Percentiles rank a stretch among this genome's conserved stretches.
These are phyloP conservation scores for Fistularia commersonii DNA, from an alignment of 2,797 vertebrate genomes.

Conservation along the genomic window DNA sequence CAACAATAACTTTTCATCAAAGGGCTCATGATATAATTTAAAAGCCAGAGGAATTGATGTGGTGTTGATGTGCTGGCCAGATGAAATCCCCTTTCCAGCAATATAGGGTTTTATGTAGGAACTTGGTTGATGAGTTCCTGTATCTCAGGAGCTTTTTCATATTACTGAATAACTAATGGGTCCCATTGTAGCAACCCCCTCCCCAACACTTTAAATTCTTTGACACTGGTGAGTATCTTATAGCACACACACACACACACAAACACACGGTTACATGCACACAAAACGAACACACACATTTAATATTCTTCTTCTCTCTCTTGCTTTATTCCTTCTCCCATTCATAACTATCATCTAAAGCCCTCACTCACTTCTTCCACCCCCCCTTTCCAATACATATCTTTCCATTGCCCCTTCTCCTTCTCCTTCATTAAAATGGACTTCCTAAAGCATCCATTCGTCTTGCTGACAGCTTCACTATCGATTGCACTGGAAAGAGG, in stretches of 20 bases:
- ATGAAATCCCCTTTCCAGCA: slow-evolving; percentile 64
- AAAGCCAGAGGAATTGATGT: slow-evolving; percentile 56
- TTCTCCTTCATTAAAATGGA: slow-evolving; percentile 78
- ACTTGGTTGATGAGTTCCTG: slow-evolving; percentile 54
- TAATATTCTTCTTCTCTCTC: slow-evolving; percentile 8
- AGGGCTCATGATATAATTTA: slow-evolving; percentile 63
- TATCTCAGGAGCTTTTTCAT: slow-evolving; percentile 64
- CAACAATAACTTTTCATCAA: slow-evolving; percentile 57
- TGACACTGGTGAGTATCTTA: slow-evolving; percentile 43
- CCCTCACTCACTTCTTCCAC: slow-evolving; percentile 27
- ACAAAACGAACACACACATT: slow-evolving; percentile 49
- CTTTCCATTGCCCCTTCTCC: slow-evolving; percentile 53
- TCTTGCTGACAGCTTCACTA: slow-evolving; percentile 77
- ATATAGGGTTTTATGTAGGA: slow-evolving; percentile 62
- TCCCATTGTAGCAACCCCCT: slow-evolving; percentile 48
- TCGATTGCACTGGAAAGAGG: slow-evolving; percentile 67
- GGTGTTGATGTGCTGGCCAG: slow-evolving; percentile 50
- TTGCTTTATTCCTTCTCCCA: slow-evolving; percentile 18
- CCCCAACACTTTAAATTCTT: slow-evolving; percentile 8
- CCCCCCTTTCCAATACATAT: slow-evolving; percentile 44
- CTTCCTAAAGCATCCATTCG: slow-evolving; percentile 79
- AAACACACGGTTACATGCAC: slow-evolving; percentile 39
- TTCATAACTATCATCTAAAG: slow-evolving; percentile 32
- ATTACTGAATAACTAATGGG: slow-evolving; percentile 54
- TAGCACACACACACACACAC: too few relatives aligned